These are phyloP conservation scores for Empis livida DNA, from an alignment of 2,888 invertebrate genomes.

Conservation along the genomic window DNA sequence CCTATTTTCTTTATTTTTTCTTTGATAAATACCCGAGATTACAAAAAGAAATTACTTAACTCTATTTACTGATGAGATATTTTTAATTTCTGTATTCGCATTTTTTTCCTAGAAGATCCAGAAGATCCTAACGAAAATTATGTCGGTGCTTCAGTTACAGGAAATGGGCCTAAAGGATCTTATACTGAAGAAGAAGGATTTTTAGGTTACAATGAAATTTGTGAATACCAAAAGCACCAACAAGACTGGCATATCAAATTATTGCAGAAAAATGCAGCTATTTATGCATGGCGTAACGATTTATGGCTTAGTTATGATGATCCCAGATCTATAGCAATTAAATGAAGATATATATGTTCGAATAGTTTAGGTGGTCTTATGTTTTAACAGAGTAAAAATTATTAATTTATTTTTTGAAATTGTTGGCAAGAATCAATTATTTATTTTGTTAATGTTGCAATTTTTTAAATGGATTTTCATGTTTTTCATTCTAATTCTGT, in stretches of 20 bases:
- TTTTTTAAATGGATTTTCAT: no score
- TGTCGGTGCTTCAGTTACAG: constrained; percentile 22
- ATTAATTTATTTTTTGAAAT: no score
- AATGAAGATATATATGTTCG: constrained; percentile 28
- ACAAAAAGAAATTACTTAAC: no score
- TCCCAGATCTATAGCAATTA: constrained; percentile 23
- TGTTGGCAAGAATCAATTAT: no score
- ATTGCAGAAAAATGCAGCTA: constrained; percentile 21
- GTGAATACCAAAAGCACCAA: constrained; percentile 13
- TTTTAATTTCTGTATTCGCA: no score
- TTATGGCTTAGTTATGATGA: constrained; percentile 37
- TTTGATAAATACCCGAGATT: no score
- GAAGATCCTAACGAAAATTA: constrained; percentile 22
- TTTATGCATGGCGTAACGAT: constrained; percentile 27
- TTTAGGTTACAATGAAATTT: constrained; percentile 20
- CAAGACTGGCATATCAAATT: constrained; percentile 22
- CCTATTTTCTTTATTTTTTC: no score
- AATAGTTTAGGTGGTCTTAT: constrained; percentile 38
- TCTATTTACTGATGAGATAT: no score
- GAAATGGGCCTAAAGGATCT: constrained; percentile 16
- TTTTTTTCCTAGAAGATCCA: constrained; percentile 30
- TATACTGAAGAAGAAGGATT: constrained; percentile 19
- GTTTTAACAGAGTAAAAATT: no score
- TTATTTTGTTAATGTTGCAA: no score
- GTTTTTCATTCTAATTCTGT: no score